Conservation (phyloP, 2,113 vertebrate species). For the Chloropsis hardwickii region DNA sequence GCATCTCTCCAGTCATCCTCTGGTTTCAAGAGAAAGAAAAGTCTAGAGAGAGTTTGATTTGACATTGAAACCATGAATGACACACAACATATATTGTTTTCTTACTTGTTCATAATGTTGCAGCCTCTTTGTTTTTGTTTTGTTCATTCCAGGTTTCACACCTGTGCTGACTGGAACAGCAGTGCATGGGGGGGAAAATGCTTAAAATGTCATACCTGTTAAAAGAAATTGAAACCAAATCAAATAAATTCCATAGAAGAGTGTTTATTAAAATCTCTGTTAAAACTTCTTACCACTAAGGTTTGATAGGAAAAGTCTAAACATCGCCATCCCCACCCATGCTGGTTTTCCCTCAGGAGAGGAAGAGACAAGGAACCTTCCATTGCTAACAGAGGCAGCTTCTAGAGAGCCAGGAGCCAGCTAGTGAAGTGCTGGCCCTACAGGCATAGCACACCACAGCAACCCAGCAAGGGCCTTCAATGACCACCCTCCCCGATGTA, state of each 20-base stretch:
- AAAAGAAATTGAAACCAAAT: not conserved
- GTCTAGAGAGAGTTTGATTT: not conserved
- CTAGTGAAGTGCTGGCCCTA: not conserved
- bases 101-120: not conserved
- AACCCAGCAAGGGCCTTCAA: not conserved
- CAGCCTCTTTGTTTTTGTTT: not conserved
- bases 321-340: not conserved
- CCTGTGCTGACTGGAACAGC: not conserved
- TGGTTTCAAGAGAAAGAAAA: not conserved
- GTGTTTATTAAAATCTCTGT: not conserved
- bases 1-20: not conserved
- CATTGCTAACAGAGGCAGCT: not conserved
- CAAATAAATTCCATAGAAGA: not conserved
- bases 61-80: not conserved
- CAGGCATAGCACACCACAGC: not conserved
- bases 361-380: fast-evolving
- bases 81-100: not conserved
- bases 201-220: not conserved
- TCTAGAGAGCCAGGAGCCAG: not conserved
- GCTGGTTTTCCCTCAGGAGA: not conserved
- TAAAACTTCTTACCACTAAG: not conserved
- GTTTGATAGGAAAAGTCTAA: not conserved
- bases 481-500: not conserved
- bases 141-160: not conserved
- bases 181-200: fast-evolving